phyloP scores from a whole-genome alignment of 2,797 vertebrate species.

The Eleutherodactylus coqui region DNA sequence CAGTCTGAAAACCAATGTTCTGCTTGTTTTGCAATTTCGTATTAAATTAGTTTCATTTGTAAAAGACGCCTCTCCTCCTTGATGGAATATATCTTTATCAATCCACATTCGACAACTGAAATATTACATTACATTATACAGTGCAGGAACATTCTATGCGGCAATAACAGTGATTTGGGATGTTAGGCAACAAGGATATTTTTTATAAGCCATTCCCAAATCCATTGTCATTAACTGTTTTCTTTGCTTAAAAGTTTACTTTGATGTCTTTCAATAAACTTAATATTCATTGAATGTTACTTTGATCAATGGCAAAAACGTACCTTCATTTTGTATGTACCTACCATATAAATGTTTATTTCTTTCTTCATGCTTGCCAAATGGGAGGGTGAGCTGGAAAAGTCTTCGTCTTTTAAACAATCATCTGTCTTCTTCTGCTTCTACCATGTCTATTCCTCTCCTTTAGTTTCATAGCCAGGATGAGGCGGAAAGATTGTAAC shows the following conservation, averaged over 20 bases:
- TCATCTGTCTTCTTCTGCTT: too few species aligned
- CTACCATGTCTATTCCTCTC: too few species aligned
- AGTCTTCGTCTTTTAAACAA: too few species aligned
- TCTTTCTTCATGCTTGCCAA: too few species aligned
- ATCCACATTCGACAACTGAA: constrained; percentile 7
- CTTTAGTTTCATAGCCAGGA: too few species aligned
- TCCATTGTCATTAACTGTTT: not conserved
- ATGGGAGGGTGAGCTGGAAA: too few species aligned
- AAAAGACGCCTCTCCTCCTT: constrained; percentile 21
- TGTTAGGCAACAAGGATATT: not conserved
- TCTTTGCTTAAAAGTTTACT: not conserved
- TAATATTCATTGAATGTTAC: not conserved
- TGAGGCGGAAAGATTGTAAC: too few species aligned
- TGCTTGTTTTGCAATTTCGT: constrained; percentile 49
- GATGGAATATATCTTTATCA: constrained; percentile 38
- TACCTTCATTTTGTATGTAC: not conserved
- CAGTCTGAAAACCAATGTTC: constrained; percentile 40
- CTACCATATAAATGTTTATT: too few species aligned
- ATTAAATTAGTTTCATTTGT: constrained; percentile 40
- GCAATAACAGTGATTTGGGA: constrained; percentile 20
- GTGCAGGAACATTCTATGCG: not conserved
- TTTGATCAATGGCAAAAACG: not conserved
- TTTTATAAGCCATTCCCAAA: constrained; percentile 8
- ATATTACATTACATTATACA: not conserved
- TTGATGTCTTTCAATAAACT: not conserved